phyloP scores from a whole-genome alignment of 2,113 vertebrate genomes.

The Riparia riparia region DNA sequence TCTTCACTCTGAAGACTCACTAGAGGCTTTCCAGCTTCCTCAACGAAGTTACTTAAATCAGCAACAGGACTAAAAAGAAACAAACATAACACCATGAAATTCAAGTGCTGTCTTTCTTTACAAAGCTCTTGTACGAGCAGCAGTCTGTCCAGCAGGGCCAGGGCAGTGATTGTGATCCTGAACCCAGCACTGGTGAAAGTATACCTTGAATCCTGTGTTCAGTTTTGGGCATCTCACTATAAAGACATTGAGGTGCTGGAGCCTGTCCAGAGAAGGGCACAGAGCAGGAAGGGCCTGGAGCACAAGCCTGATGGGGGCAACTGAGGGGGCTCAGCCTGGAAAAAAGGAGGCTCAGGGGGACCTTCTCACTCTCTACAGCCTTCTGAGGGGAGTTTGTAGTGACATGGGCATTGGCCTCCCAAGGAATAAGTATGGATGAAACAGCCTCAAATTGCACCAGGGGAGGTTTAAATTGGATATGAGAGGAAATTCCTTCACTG shows the following conservation, averaged over 20 bases:
- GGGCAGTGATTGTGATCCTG: neutral
- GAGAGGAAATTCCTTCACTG: neutral
- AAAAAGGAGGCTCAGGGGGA: neutral
- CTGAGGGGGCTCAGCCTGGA: neutral
- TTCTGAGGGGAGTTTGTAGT: neutral
- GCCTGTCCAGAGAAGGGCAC: neutral
- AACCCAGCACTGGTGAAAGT: neutral
- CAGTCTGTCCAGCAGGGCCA: neutral
- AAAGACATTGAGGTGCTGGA: neutral
- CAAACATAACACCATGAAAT: neutral
- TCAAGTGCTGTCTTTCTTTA: neutral
- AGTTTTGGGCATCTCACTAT: neutral
- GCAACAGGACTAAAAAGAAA: slow-evolving; percentile 7
- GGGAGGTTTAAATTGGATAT: neutral
- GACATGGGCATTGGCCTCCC: rapidly evolving
- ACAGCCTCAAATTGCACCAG: neutral
- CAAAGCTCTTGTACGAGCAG: neutral
- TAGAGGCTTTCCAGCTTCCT: neutral
- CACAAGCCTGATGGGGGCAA: neutral
- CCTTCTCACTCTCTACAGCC: neutral
- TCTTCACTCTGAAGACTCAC: slow-evolving; percentile 23
- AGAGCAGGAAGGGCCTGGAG: neutral
- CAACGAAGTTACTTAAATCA: neutral
- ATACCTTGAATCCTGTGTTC: neutral
- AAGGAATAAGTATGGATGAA: neutral